These are phyloP conservation scores for Parnassius apollo DNA, from an alignment of 2,888 invertebrate species.

Conservation along the genomic window DNA sequence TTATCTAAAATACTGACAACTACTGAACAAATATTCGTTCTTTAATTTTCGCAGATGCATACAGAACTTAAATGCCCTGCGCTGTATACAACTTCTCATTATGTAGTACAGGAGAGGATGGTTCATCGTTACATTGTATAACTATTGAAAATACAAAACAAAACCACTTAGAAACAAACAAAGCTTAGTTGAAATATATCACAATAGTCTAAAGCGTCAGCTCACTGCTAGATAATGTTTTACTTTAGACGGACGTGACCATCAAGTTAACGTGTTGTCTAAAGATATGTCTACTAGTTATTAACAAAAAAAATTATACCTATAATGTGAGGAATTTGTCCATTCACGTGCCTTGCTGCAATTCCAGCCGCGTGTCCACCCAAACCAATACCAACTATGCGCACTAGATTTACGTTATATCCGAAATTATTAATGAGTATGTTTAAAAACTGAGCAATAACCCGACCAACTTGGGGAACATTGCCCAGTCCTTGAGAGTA, in stretches of 20 bases:
- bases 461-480: slow-evolving; percentile 53
- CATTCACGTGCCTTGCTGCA: slow-evolving; percentile 50
- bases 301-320: slow-evolving; percentile 44
- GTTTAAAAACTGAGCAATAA: slow-evolving; percentile 64
- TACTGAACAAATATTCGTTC: too few relatives aligned
- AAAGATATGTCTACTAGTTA: neutral
- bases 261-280: neutral
- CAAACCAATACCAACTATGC: slow-evolving; percentile 67
- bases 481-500: slow-evolving; percentile 61
- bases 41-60: too few relatives aligned
- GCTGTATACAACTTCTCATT: too few relatives aligned
- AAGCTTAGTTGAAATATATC: too few relatives aligned
- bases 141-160: too few relatives aligned
- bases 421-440: slow-evolving; percentile 51
- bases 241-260: neutral
- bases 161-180: too few relatives aligned
- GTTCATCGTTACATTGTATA: too few relatives aligned
- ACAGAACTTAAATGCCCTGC: too few relatives aligned
- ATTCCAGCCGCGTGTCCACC: slow-evolving; percentile 74
- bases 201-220: too few relatives aligned
- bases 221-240: too few relatives aligned
- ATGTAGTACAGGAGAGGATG: too few relatives aligned
- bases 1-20: too few relatives aligned
- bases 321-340: slow-evolving; percentile 53
- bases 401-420: slow-evolving; percentile 47